Conservation (phyloP, 2,113 vertebrate genomes). For the Eulemur macaco region DNA sequence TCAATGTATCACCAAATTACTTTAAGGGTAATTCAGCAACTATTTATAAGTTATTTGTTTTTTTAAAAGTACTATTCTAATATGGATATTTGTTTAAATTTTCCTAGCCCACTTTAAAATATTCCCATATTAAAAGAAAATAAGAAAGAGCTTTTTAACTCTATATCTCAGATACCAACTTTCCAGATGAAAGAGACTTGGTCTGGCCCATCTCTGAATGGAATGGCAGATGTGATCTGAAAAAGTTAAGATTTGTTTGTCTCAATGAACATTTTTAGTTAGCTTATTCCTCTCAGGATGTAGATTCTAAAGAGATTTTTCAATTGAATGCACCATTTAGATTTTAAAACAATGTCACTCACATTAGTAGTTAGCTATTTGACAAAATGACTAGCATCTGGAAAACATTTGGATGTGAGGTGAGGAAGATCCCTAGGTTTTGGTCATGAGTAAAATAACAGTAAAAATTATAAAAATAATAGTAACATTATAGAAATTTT, state of each 20-base stretch:
- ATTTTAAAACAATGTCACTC: background rate
- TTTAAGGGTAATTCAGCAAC: background rate
- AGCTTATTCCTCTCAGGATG: background rate
- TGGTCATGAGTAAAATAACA: slow-evolving; percentile 18
- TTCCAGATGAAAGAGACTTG: background rate
- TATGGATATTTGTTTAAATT: background rate
- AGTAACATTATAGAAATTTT: slow-evolving; percentile 9
- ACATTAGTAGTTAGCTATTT: background rate
- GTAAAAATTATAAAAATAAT: slow-evolving; percentile 8
- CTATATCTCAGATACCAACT: background rate
- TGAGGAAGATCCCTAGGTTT: background rate
- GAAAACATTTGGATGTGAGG: background rate
- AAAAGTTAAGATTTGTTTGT: background rate
- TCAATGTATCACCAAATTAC: background rate
- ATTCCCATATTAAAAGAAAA: background rate
- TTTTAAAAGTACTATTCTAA: background rate
- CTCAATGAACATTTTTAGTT: slow-evolving; percentile 16
- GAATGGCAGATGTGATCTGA: background rate
- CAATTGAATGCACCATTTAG: slow-evolving; percentile 6
- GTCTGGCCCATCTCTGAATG: background rate
- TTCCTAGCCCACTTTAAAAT: background rate
- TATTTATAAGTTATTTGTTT: background rate
- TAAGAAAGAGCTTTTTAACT: background rate
- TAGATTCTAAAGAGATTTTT: background rate
- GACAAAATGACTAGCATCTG: background rate